These are phyloP conservation scores for Ceratosolen fusciceps DNA, from an alignment of 1,140 invertebrate species.

Conservation along the genomic window DNA sequence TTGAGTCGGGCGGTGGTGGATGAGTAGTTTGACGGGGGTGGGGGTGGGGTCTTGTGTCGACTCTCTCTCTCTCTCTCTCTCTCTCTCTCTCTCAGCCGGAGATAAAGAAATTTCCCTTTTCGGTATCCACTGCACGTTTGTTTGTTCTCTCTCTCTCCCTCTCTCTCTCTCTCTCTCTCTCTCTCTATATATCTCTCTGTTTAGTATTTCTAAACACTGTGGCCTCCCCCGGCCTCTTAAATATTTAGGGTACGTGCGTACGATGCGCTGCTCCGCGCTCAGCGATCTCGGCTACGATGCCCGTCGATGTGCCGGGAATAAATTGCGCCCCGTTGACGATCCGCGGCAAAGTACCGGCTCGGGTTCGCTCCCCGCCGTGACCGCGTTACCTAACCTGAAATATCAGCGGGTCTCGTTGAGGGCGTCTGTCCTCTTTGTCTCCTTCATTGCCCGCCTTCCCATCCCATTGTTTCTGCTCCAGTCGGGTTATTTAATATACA, in stretches of 20 bases:
- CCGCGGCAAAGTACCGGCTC: background rate
- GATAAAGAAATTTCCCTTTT: conserved; percentile 22
- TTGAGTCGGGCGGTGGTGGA: too few species aligned
- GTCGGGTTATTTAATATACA: too few species aligned
- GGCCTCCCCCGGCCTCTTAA: background rate
- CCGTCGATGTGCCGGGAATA: background rate
- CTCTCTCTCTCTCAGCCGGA: too few species aligned
- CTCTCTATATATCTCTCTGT: background rate
- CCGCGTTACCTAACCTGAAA: too few species aligned
- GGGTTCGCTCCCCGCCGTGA: too few species aligned
- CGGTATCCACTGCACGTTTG: background rate
- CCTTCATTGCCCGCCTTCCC: too few species aligned
- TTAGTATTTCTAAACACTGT: background rate
- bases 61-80: too few species aligned
- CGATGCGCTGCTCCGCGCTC: background rate
- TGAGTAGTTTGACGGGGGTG: too few species aligned
- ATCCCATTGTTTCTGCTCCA: too few species aligned
- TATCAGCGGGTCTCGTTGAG: too few species aligned
- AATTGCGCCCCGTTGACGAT: background rate
- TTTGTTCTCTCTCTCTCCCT: background rate
- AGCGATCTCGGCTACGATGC: background rate
- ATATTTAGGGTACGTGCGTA: background rate
- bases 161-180: background rate
- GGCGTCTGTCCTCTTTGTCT: too few species aligned
- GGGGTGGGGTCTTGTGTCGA: too few species aligned